These are phyloP conservation scores for Buathra laborator DNA, from an alignment of 2,888 invertebrate genomes.

Conservation along the genomic window DNA sequence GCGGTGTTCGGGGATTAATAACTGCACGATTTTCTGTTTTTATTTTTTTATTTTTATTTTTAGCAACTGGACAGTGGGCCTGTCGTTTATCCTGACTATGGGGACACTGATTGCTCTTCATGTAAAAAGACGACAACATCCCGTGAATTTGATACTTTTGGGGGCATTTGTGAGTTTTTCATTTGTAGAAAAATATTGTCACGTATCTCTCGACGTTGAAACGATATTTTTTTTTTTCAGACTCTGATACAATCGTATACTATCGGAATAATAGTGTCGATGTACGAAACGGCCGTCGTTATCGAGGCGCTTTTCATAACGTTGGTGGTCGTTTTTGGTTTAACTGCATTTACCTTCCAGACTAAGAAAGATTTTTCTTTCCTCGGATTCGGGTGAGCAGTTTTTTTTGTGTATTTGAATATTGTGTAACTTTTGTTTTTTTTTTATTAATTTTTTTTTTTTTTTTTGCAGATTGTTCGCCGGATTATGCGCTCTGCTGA, in stretches of 20 bases:
- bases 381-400: conserved; percentile 90
- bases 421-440: conserved; percentile 40
- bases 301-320: conserved; percentile 93
- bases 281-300: conserved; percentile 91
- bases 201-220: background rate
- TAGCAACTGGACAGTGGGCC: conserved; percentile 90
- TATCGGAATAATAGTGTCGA: conserved; percentile 92
- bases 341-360: conserved; percentile 94
- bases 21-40: no score
- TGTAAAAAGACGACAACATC: conserved; percentile 91
- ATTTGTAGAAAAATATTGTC: background rate
- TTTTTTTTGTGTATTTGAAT: conserved; percentile 60
- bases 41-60: conserved; percentile 74
- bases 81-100: conserved; percentile 89
- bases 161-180: conserved; percentile 91
- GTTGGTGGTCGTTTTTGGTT: conserved; percentile 89
- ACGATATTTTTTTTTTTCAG: conserved; percentile 86
- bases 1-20: no score
- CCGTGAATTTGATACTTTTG: conserved; percentile 92
- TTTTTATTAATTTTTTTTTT: conserved; percentile 80
- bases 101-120: conserved; percentile 89
- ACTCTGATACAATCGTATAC: conserved; percentile 92
- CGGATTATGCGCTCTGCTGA: conserved; percentile 89
- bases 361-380: conserved; percentile 94
- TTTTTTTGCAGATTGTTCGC: conserved; percentile 88